phyloP scores from a whole-genome alignment of 2,113 vertebrate genomes.

The Chloebia gouldiae region DNA sequence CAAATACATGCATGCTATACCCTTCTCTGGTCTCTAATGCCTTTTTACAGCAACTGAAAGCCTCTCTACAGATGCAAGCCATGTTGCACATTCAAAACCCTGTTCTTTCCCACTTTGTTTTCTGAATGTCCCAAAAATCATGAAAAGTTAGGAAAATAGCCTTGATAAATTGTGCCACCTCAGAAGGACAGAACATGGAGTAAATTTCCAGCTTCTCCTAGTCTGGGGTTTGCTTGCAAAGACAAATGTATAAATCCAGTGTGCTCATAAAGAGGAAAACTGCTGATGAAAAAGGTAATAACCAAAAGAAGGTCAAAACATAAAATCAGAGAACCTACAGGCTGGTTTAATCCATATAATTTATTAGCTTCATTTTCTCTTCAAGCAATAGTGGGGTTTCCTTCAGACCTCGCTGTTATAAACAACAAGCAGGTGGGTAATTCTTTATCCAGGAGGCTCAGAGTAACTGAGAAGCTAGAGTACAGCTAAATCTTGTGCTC shows the following conservation, averaged over 20 bases:
- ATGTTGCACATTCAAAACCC: background rate
- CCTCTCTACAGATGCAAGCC: background rate
- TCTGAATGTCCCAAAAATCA: background rate
- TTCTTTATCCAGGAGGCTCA: background rate
- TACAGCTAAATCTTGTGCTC: background rate
- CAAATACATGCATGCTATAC: background rate
- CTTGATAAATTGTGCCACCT: background rate
- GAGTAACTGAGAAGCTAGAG: background rate
- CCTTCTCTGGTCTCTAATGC: background rate
- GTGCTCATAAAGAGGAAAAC: background rate
- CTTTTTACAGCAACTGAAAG: background rate
- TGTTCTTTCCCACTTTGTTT: background rate
- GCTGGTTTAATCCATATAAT: background rate
- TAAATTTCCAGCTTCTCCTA: background rate
- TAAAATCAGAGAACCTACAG: background rate
- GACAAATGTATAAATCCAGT: slow-evolving; percentile 2
- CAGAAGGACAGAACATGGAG: background rate
- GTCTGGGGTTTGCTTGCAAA: rapidly evolving
- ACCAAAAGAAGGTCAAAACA: slow-evolving; percentile 51
- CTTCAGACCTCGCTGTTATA: background rate
- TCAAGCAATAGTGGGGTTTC: background rate
- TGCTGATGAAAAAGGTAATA: slow-evolving; percentile 20
- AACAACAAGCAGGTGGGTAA: background rate
- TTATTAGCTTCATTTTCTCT: slow-evolving; percentile 27
- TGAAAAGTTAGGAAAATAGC: background rate